These are phyloP conservation scores for Eumacrocentrus americanus DNA, from an alignment of 2,888 invertebrate genomes.

Conservation along the genomic window DNA sequence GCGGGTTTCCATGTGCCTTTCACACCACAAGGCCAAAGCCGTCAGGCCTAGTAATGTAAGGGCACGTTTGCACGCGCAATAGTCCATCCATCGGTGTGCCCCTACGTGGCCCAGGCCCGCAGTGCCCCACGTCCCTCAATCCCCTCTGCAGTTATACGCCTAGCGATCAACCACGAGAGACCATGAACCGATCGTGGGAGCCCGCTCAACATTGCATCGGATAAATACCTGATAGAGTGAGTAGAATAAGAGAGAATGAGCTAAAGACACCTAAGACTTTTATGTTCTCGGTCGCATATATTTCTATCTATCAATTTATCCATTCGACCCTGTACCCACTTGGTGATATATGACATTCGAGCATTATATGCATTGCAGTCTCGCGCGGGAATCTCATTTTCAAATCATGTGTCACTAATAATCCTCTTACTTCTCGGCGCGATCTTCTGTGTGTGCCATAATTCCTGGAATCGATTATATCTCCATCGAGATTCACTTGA, in stretches of 20 bases:
- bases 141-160: constrained; percentile 5
- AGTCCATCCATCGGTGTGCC: constrained; percentile 29
- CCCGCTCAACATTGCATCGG: constrained; percentile 39
- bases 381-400: constrained; percentile 21
- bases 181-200: constrained; percentile 57
- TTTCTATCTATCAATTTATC: not conserved
- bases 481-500: too few species aligned
- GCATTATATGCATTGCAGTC: constrained; percentile 20
- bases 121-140: constrained; percentile 18
- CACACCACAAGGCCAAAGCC: constrained; percentile 56
- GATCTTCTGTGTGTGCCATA: too few species aligned
- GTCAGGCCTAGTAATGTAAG: constrained; percentile 41
- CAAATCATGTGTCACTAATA: constrained; percentile 27
- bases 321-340: not conserved
- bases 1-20: constrained; percentile 58
- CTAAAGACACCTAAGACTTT: not conserved
- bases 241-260: too few species aligned
- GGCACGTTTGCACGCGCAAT: constrained; percentile 38
- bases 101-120: constrained; percentile 33
- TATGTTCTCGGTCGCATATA: too few species aligned
- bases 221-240: constrained; percentile 39
- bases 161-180: constrained; percentile 34
- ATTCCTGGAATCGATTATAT: too few species aligned
- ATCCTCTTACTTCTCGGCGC: constrained; percentile 30
- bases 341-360: not conserved